Evolutionary conservation across 2,113 vertebrate species (phyloP).

Genomic region (human (Homo sapiens)): DNA sequence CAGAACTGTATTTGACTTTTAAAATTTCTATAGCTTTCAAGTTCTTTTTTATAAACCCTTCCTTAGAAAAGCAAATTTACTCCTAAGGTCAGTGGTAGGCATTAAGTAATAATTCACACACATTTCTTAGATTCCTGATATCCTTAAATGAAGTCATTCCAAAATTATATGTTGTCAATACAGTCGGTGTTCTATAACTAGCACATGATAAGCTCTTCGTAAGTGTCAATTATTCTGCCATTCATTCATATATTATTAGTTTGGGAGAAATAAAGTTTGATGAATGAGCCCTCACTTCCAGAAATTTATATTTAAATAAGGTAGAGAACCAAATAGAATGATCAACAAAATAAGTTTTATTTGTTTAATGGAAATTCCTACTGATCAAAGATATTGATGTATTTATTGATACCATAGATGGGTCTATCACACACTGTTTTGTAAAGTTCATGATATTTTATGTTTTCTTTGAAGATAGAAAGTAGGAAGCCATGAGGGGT

Average conservation of each 20-base stretch:
- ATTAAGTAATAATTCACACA: not conserved
- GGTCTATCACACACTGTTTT: not conserved
- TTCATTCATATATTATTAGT: not conserved
- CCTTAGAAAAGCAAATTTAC: not conserved
- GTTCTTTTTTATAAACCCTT: not conserved
- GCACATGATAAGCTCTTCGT: not conserved
- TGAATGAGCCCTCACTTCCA: not conserved
- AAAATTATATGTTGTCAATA: not conserved
- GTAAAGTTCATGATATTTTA: not conserved
- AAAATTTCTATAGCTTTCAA: not conserved
- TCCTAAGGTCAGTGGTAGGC: not conserved
- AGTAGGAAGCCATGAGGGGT: accelerated
- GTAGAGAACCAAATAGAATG: not conserved
- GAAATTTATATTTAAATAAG: not conserved
- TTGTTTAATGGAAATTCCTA: not conserved
- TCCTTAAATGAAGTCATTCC: not conserved
- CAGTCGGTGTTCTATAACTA: not conserved
- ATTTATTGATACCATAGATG: not conserved
- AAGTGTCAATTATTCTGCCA: not conserved
- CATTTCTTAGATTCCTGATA: not conserved
- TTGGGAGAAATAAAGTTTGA: not conserved
- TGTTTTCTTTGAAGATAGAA: not conserved
- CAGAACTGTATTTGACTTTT: not conserved
- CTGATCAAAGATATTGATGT: not conserved
- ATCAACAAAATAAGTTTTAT: not conserved